A percentile compares a stretch with the other conserved stretches of the same genome.
phyloP scores from a whole-genome alignment of 2,888 invertebrate genomes.

The Rugalucina vietnamica region DNA sequence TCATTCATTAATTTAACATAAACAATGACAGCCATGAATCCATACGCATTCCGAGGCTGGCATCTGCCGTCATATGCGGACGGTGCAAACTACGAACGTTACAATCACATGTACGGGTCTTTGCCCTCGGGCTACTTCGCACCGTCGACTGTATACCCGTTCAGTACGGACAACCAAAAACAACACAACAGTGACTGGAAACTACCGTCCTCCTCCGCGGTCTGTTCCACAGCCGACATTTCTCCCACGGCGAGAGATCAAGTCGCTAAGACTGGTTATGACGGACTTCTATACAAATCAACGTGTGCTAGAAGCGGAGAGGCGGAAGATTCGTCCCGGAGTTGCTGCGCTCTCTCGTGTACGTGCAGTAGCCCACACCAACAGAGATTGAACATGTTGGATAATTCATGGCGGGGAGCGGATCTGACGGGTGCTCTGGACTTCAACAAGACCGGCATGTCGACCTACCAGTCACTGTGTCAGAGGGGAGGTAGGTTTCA shows the following conservation, averaged over 20 bases:
- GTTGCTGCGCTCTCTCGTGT: constrained; percentile 77
- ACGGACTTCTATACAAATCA: constrained; percentile 73
- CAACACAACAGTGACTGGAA: constrained; percentile 77
- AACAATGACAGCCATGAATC: constrained; percentile 74
- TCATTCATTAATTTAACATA: neutral
- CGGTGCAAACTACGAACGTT: constrained; percentile 75
- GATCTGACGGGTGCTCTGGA: constrained; percentile 73
- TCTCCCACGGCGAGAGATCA: constrained; percentile 64
- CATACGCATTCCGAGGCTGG: constrained; percentile 79
- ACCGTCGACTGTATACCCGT: constrained; percentile 74
- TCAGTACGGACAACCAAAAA: constrained; percentile 75
- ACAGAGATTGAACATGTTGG: constrained; percentile 72
- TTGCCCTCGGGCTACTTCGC: constrained; percentile 78
- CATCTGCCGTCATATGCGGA: constrained; percentile 78
- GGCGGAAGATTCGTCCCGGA: constrained; percentile 72
- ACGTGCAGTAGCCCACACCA: constrained; percentile 74
- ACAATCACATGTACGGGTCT: constrained; percentile 78
- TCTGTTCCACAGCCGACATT: constrained; percentile 68
- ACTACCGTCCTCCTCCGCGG: constrained; percentile 69
- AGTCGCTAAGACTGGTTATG: constrained; percentile 72
- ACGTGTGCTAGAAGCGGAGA: constrained; percentile 64
- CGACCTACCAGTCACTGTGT: constrained; percentile 74
- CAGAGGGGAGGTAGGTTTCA: too few species aligned
- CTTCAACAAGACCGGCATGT: constrained; percentile 75
- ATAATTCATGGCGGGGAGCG: constrained; percentile 74